Conservation (phyloP, 2,888 invertebrate species). For the Phytoseiulus persimilis region DNA sequence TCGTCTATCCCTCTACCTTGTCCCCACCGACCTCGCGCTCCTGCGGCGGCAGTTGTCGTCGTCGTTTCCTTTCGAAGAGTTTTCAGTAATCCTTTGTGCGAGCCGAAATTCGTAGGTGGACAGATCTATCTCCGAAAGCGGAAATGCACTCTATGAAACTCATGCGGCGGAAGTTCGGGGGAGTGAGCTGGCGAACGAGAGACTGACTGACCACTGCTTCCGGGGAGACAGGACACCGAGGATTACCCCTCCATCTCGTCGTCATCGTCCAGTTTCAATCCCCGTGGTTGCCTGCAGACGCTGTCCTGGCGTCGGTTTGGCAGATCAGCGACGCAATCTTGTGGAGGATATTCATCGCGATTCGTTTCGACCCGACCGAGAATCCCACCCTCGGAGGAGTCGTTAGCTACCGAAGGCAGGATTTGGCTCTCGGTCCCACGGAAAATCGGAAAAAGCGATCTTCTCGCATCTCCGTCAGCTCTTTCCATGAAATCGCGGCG, state of each 20-base stretch:
- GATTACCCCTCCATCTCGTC: not conserved
- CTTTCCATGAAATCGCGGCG: too few species aligned
- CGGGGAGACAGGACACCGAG: not conserved
- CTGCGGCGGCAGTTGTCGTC: not conserved
- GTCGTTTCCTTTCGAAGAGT: not conserved
- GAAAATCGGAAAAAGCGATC: too few species aligned
- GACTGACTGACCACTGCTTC: not conserved
- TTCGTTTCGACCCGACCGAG: too few species aligned
- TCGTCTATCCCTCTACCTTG: not conserved
- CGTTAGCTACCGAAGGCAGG: too few species aligned
- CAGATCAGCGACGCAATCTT: too few species aligned
- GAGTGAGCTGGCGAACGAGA: not conserved
- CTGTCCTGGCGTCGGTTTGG: too few species aligned
- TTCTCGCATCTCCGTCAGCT: too few species aligned
- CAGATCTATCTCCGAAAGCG: not conserved
- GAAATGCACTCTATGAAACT: not conserved
- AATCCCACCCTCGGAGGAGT: too few species aligned
- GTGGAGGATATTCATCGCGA: too few species aligned
- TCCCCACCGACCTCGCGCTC: not conserved
- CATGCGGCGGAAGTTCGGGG: not conserved
- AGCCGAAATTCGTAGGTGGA: not conserved
- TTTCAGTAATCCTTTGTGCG: not conserved
- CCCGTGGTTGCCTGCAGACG: not conserved
- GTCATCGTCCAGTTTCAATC: not conserved
- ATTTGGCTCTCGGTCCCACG: too few species aligned